These are phyloP conservation scores for Lophura nycthemera DNA, from an alignment of 2,113 vertebrate genomes.

Conservation along the genomic window DNA sequence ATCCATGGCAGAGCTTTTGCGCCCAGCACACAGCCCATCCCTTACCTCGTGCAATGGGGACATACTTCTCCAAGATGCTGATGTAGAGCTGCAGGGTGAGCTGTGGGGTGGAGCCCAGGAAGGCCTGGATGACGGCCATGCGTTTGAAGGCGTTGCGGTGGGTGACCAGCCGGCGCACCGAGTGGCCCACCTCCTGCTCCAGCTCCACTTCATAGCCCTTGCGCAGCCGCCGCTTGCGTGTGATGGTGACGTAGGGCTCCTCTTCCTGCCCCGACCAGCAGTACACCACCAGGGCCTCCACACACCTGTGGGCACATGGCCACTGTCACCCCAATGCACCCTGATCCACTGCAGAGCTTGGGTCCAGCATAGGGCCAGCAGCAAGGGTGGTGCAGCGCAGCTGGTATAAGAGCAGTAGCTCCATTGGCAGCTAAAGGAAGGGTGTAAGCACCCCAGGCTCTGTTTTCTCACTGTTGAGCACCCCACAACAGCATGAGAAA, in stretches of 20 bases:
- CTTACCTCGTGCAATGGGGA: conserved; percentile 83
- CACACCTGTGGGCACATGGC: conserved; percentile 82
- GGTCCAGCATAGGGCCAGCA: background rate
- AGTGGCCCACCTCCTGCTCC: conserved; percentile 93
- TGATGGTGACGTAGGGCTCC: conserved; percentile 82
- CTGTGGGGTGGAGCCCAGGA: conserved; percentile 95
- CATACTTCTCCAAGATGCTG: conserved; percentile 87
- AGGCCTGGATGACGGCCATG: conserved; percentile 93
- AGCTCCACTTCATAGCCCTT: conserved; percentile 80
- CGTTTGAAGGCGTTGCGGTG: conserved; percentile 97
- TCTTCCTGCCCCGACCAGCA: conserved; percentile 85
- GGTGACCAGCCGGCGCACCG: conserved; percentile 84
- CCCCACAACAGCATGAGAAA: background rate
- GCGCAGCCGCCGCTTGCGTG: conserved; percentile 88
- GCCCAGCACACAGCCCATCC: background rate
- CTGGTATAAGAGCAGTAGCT: accelerated
- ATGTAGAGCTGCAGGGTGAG: conserved; percentile 96
- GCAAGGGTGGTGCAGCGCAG: background rate
- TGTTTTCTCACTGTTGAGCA: background rate
- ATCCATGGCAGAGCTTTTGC: accelerated
- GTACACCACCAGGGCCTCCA: conserved; percentile 91
- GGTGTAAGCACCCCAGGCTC: background rate
- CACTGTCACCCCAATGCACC: accelerated
- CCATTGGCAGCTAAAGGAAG: background rate
- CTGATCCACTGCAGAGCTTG: accelerated